phyloP scores from a whole-genome alignment of 2,888 invertebrate species.

The Alloplasta piceator region DNA sequence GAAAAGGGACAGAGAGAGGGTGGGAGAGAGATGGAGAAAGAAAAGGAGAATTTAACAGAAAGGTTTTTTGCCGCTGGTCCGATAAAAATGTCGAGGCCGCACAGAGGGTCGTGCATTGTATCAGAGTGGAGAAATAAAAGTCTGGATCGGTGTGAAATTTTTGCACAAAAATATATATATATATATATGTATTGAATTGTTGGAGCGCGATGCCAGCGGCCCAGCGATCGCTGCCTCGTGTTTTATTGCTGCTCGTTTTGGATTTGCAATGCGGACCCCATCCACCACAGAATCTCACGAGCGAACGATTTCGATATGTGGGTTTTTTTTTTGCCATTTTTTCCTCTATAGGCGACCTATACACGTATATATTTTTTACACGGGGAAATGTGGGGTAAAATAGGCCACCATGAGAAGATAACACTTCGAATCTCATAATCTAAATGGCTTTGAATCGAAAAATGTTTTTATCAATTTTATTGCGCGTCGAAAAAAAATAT shows the following conservation, averaged over 20 bases:
- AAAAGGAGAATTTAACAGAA: constrained; percentile 56
- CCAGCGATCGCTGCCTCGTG: constrained; percentile 52
- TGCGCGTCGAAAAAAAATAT: no score
- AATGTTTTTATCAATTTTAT: no score
- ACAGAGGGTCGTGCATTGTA: constrained; percentile 3
- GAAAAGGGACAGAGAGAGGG: constrained; percentile 32
- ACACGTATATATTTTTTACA: constrained; percentile 16
- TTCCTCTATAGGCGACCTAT: constrained; percentile 8
- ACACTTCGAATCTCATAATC: no score
- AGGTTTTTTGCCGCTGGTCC: constrained; percentile 55
- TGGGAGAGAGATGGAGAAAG: no score
- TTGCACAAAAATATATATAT: no score
- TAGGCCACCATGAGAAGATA: no score
- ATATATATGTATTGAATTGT: no score
- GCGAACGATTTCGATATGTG: constrained; percentile 57
- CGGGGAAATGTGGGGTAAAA: no score
- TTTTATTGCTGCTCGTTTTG: constrained; percentile 61
- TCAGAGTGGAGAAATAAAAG: constrained; percentile 28
- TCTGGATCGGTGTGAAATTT: constrained; percentile 35
- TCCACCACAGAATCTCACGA: constrained; percentile 54
- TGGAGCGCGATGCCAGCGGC: constrained; percentile 47
- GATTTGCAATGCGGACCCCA: constrained; percentile 54
- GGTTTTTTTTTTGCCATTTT: constrained; percentile 28
- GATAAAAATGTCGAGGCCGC: constrained; percentile 59
- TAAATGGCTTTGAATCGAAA: no score